Percentiles rank a stretch among this genome's conserved stretches.
Conservation (phyloP, 2,888 invertebrate species). For the Idaea aversata region DNA sequence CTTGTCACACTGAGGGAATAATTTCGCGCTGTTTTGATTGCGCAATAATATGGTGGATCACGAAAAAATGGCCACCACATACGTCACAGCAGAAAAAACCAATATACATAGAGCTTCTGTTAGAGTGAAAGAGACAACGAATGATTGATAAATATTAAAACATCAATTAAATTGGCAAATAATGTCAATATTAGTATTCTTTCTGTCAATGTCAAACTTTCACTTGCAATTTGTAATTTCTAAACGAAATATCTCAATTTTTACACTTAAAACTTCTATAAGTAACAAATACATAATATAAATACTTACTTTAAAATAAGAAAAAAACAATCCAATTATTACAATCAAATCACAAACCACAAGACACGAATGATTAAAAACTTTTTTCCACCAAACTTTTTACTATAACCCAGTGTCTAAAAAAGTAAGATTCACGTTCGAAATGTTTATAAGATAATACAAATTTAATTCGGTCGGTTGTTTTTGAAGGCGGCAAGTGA, state of each 20-base stretch:
- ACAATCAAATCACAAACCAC: neutral
- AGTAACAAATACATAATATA: neutral
- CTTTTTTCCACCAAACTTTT: neutral
- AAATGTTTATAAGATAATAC: neutral
- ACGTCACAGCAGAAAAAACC: neutral
- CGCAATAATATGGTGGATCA: neutral
- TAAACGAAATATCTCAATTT: neutral
- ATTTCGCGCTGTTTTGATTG: neutral
- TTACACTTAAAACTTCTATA: neutral
- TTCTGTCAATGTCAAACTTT: neutral
- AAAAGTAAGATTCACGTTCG: neutral
- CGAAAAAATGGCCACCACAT: neutral
- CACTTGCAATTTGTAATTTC: neutral
- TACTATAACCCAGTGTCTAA: neutral
- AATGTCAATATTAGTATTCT: neutral
- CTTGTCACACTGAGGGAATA: neutral
- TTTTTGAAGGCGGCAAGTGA: neutral
- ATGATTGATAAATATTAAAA: neutral
- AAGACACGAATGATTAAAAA: neutral
- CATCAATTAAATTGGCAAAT: neutral
- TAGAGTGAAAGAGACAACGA: neutral
- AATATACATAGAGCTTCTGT: neutral
- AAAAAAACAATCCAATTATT: neutral
- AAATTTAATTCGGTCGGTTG: neutral
- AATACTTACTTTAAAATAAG: neutral